A percentile compares a stretch with the other conserved stretches of the same genome.
Conservation (phyloP, 2,888 invertebrate genomes). For the Lithophane ornitopus region DNA sequence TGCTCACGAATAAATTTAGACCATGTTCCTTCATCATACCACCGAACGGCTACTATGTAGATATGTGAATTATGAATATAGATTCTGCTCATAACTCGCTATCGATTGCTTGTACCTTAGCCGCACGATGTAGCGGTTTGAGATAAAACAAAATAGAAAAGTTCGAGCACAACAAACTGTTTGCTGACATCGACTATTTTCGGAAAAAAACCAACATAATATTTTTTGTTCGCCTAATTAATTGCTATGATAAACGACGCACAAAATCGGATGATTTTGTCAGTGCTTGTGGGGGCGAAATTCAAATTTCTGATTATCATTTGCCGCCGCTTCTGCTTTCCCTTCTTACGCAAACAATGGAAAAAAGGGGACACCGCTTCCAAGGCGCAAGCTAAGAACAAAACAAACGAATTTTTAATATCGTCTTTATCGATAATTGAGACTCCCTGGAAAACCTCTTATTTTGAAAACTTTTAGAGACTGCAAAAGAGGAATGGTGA, state of each 20-base stretch:
- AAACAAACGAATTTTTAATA: slow-evolving; percentile 91
- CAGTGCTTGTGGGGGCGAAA: slow-evolving; percentile 84
- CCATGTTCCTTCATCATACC: slow-evolving; percentile 86
- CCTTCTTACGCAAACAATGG: slow-evolving; percentile 88
- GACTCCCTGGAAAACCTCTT: slow-evolving; percentile 90
- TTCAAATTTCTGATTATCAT: slow-evolving; percentile 90
- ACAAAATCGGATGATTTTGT: slow-evolving; percentile 88
- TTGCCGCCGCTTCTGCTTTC: slow-evolving; percentile 84
- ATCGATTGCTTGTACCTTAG: slow-evolving; percentile 60
- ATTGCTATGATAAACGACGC: slow-evolving; percentile 87
- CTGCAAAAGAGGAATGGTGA: slow-evolving; percentile 89
- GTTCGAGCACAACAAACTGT: slow-evolving; percentile 75
- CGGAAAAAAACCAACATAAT: slow-evolving; percentile 77
- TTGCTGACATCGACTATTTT: slow-evolving; percentile 78
- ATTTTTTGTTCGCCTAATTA: slow-evolving; percentile 86
- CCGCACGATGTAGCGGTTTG: slow-evolving; percentile 62
- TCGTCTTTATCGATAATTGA: slow-evolving; percentile 91
- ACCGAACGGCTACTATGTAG: slow-evolving; percentile 84
- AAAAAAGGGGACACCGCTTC: slow-evolving; percentile 87
- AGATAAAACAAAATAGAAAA: slow-evolving; percentile 70
- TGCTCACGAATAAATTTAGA: slow-evolving; percentile 90
- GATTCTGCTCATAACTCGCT: slow-evolving; percentile 76
- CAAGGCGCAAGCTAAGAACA: slow-evolving; percentile 88
- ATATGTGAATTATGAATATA: slow-evolving; percentile 84
- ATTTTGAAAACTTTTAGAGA: slow-evolving; percentile 90